Conservation (phyloP, 2,113 vertebrate species). For the Chrysemys picta region DNA sequence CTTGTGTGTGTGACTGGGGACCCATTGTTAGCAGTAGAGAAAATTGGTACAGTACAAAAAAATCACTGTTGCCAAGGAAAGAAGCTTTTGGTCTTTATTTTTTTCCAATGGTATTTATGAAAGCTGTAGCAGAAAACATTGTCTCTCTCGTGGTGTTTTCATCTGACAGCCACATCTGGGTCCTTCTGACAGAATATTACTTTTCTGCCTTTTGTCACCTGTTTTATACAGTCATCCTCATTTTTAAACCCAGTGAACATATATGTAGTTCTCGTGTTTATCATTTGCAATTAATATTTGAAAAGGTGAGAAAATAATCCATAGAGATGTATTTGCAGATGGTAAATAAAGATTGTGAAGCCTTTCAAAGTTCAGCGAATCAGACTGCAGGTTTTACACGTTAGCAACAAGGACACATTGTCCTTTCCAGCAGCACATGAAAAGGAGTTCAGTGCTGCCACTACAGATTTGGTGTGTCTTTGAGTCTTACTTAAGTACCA, state of each 20-base stretch:
- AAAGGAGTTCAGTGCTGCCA: neutral
- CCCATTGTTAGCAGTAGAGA: neutral
- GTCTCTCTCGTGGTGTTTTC: neutral
- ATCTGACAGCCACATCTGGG: neutral
- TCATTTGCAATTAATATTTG: constrained; percentile 18
- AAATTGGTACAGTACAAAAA: neutral
- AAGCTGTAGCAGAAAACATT: neutral
- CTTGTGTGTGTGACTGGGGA: fast-evolving
- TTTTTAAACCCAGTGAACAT: neutral
- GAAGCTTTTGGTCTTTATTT: neutral
- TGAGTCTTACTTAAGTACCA: neutral
- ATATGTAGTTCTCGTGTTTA: neutral
- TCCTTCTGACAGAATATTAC: constrained; percentile 4
- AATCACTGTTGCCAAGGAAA: neutral
- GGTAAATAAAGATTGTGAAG: constrained; percentile 1
- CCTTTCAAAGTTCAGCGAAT: neutral
- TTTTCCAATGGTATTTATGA: neutral
- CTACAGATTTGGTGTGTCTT: neutral
- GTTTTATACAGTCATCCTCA: neutral
- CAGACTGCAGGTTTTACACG: neutral
- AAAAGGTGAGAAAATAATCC: constrained; percentile 34
- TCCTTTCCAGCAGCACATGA: neutral
- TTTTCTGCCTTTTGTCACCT: constrained; percentile 22
- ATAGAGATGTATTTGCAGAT: constrained; percentile 4
- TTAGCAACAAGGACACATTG: neutral